These are phyloP conservation scores for Spodoptera picta DNA, from an alignment of 2,888 invertebrate genomes.

Conservation along the genomic window DNA sequence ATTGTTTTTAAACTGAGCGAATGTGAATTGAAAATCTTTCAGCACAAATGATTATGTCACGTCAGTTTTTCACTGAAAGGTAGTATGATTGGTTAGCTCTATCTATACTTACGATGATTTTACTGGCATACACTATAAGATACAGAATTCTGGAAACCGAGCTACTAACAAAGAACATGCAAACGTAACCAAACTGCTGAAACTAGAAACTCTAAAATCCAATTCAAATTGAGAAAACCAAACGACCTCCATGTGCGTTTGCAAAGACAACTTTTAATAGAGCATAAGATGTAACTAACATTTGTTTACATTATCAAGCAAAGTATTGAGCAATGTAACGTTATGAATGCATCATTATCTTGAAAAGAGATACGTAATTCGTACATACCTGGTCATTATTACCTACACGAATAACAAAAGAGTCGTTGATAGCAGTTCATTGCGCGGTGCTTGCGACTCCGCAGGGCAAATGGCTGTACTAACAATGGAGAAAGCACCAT, in stretches of 20 bases:
- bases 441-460: conserved; percentile 45
- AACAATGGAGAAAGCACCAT: conserved; percentile 59
- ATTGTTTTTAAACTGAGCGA: conserved; percentile 2
- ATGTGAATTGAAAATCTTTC: not conserved
- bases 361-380: conserved; percentile 36
- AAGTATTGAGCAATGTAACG: conserved; percentile 31
- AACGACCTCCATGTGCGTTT: no score
- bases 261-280: no score
- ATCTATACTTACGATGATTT: no score
- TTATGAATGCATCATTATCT: conserved; percentile 46
- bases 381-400: conserved; percentile 48
- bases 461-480: conserved; percentile 51
- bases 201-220: no score
- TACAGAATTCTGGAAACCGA: no score
- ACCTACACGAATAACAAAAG: conserved; percentile 53
- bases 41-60: no score
- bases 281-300: not conserved
- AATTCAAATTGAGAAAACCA: no score
- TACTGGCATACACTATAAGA: no score
- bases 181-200: no score
- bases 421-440: conserved; percentile 53
- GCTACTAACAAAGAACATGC: no score
- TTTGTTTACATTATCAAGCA: conserved; percentile 4
- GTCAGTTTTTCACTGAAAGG: no score
- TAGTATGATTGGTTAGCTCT: no score